These are phyloP conservation scores for Discoglossus pictus DNA, from an alignment of 2,797 vertebrate species.

Conservation along the genomic window DNA sequence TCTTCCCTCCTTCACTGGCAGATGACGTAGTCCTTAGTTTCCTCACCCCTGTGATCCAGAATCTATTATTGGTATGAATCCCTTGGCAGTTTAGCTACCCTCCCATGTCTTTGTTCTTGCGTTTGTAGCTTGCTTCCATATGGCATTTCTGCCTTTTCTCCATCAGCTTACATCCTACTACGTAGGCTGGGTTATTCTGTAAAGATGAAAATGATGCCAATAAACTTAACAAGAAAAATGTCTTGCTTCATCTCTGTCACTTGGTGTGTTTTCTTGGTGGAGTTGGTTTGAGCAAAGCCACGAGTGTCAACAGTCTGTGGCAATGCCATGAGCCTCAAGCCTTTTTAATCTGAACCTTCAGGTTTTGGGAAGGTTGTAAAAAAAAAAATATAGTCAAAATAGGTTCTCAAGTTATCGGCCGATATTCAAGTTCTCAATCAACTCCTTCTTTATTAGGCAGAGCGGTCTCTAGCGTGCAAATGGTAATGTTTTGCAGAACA, in stretches of 20 bases:
- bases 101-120: conserved; percentile 67
- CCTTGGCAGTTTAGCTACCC: conserved; percentile 63
- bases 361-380: too few relatives aligned
- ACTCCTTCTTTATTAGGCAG: too few relatives aligned
- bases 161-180: conserved; percentile 69
- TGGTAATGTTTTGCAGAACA: too few relatives aligned
- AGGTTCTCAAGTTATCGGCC: too few relatives aligned
- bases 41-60: conserved; percentile 54
- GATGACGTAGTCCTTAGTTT: conserved; percentile 58
- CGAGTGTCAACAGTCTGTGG: too few relatives aligned
- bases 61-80: conserved; percentile 66
- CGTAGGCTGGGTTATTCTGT: conserved; percentile 76
- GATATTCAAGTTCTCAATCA: too few relatives aligned
- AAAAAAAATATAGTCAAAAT: too few relatives aligned
- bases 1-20: conserved; percentile 50
- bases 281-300: too few relatives aligned
- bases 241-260: conserved; percentile 55
- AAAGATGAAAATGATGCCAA: conserved; percentile 79
- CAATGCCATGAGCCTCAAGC: too few relatives aligned
- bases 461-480: too few relatives aligned
- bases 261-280: conserved; percentile 7
- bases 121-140: conserved; percentile 72
- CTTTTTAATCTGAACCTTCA: too few relatives aligned
- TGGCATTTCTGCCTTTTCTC: conserved; percentile 66
- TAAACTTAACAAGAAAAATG: conserved; percentile 76